Evolutionary conservation across 1,140 invertebrate species (phyloP), one percentile per base, ranked within the genome.

Genomic region (Nylanderia fulva): DNA sequence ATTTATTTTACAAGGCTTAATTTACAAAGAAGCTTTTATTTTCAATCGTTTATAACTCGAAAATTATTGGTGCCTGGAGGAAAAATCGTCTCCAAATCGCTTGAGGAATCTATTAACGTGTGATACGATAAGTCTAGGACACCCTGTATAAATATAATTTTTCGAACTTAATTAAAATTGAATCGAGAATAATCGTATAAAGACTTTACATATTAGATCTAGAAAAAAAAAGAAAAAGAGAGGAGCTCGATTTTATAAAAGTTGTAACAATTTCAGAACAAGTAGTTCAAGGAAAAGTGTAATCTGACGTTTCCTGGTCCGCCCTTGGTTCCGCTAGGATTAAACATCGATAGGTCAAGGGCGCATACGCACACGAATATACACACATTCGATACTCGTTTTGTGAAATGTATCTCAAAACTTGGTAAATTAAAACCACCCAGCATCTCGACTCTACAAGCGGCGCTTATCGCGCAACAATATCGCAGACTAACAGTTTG

Each of bases 271-370:
- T 79, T 52, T 18, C 7, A 39, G 36, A 48, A 48, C 18, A 68
- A 36, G 61, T 77, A 77, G 58, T 77, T 77, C 58, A 66, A 77
- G 60, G 42, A 79, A 58, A 52, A n/a, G 36, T 68, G 29, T 33
- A 68, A 9, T 79, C 36, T 54, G 29, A 54, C 15, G 21, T 77
- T 66, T 21, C 11, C 42, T 33, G 29, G 27, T 8, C 27, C 42
- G 75, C n/a, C 61, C 75, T 79, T 79, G 61, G 61, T 52, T 36
- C 29, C 9, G 60, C 29, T 52, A 36, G 42, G 29, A 68, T 79
- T 79, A 68, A 79, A 36, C 29, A 66, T 68, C 61, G 75, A 79
- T 68, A n/a, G 29, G 75, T 79, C 63, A 79, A 79, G 61, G 63
- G 15, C 61, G 48, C 8, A 18, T 9, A n/a, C 42, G 15, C 6